These are phyloP conservation scores for Anarsia innoxiella DNA, from an alignment of 2,888 invertebrate species.

Conservation along the genomic window DNA sequence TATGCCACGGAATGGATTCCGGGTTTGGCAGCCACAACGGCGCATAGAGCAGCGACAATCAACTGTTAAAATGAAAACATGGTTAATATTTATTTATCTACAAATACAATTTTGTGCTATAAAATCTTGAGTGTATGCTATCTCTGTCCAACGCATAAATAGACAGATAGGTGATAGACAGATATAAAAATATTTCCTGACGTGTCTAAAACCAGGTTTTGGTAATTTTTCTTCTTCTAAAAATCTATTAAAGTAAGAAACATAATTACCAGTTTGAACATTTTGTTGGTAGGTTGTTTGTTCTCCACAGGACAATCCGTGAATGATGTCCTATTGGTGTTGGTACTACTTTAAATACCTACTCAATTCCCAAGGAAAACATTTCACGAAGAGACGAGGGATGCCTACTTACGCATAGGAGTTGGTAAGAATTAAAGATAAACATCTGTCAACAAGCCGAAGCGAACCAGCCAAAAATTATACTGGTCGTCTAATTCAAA, in stretches of 20 bases:
- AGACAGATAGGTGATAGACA: too few relatives aligned
- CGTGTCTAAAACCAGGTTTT: too few relatives aligned
- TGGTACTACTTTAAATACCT: slow-evolving; percentile 47
- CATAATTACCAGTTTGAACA: slow-evolving; percentile 66
- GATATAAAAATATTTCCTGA: too few relatives aligned
- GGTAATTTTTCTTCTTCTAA: too few relatives aligned
- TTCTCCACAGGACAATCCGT: slow-evolving; percentile 25
- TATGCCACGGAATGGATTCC: slow-evolving; percentile 40
- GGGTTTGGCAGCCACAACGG: slow-evolving; percentile 57
- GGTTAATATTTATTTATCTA: too few relatives aligned
- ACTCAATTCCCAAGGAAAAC: slow-evolving; percentile 30
- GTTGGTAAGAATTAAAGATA: slow-evolving; percentile 62
- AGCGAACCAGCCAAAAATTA: slow-evolving; percentile 29
- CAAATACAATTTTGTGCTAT: too few relatives aligned
- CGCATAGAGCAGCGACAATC: slow-evolving; percentile 49
- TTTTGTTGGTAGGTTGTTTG: slow-evolving; percentile 39
- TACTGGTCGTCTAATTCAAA: too few relatives aligned
- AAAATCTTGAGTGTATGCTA: too few relatives aligned
- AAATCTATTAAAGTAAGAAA: background rate
- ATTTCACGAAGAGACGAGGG: slow-evolving; percentile 45
- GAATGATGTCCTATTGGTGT: slow-evolving; percentile 35
- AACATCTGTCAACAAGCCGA: slow-evolving; percentile 28
- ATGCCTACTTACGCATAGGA: slow-evolving; percentile 42
- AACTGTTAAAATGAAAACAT: too few relatives aligned
- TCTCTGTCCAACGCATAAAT: too few relatives aligned